phyloP scores from a whole-genome alignment of 92 coral and sea anemone species.

The Palythoa caribaeorum region DNA sequence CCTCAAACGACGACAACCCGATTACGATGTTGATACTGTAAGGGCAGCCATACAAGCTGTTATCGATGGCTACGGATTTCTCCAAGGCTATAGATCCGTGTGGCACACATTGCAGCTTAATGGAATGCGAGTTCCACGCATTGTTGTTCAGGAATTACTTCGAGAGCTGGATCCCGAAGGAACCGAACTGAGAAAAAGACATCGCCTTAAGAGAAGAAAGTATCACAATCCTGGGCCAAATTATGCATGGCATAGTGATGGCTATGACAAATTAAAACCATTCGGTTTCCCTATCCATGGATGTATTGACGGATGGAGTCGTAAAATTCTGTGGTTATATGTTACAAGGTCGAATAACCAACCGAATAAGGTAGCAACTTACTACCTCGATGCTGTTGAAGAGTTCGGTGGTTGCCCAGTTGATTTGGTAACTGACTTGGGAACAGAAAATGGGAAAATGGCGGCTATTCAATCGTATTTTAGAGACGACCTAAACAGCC shows the following conservation, averaged over 20 bases:
- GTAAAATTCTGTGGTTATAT: slow-evolving; percentile 59
- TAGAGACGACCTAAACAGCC: slow-evolving; percentile 67
- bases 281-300: no score
- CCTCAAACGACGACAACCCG: background rate
- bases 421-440: slow-evolving; percentile 69
- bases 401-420: slow-evolving; percentile 74
- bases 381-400: slow-evolving; percentile 71
- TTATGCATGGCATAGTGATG: slow-evolving; percentile 1
- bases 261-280: slow-evolving; percentile 55
- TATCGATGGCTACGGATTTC: background rate
- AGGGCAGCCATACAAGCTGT: background rate
- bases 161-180: background rate
- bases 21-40: background rate
- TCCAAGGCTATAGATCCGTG: background rate
- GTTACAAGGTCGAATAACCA: slow-evolving; percentile 64
- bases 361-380: slow-evolving; percentile 63
- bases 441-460: slow-evolving; percentile 75
- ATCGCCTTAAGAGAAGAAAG: background rate
- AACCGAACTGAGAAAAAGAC: background rate
- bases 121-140: background rate
- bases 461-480: slow-evolving; percentile 69
- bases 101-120: background rate
- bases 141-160: background rate
- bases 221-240: background rate
- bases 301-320: no score